Evolutionary conservation across 2,888 invertebrate species (phyloP), one percentile per base, ranked within the genome.

Genomic region (Stenolophus ochropezus): DNA sequence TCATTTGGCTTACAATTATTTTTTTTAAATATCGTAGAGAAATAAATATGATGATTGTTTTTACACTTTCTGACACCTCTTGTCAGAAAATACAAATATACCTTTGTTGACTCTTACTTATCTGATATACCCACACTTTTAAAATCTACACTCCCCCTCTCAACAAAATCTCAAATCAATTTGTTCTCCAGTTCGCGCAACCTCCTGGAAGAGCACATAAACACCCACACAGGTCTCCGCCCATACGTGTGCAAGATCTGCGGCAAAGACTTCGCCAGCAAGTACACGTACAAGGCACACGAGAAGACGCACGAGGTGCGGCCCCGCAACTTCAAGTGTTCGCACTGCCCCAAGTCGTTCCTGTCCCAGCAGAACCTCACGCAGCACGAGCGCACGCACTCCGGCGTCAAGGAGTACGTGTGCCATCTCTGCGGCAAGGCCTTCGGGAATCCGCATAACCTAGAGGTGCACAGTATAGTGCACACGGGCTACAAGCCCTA

Each of bases 401-500:
- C 92, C 0, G 94, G 94, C 0, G 87, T 94, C 20, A 95, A 94
- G 85, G 93, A 94, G 84, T 94, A 92, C 85, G 89, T 93, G 6
- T 95, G 95, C 84, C 92, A 91, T 82, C 89, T 93, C 16, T 95
- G 95, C 85, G 92, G 94, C 92, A 86, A 89, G 86, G 93, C 94
- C 18, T 96, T 96, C 88, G 93, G 94, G 1, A 94, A 95, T 0
- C 92, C 94, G 4, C 95, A 96, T 85, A 96, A 95, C 87, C 85
- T 93, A 65, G 94, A 94, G 83, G 94, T 96, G 0, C 96, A 96
- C 87, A 93, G 93, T 65, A 93, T 96, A 53, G 94, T 96, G 0
- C 96, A 96, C 86, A 93, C 95, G 0, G 94, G 95, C 0, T 92
- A 91, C 84, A 93, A 94, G 85, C 94, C 94, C 0, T 95, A 92